Percentiles rank a stretch among this genome's conserved stretches.
phyloP scores from a whole-genome alignment of 2,888 invertebrate species.

The Epistrophella euchroma region DNA sequence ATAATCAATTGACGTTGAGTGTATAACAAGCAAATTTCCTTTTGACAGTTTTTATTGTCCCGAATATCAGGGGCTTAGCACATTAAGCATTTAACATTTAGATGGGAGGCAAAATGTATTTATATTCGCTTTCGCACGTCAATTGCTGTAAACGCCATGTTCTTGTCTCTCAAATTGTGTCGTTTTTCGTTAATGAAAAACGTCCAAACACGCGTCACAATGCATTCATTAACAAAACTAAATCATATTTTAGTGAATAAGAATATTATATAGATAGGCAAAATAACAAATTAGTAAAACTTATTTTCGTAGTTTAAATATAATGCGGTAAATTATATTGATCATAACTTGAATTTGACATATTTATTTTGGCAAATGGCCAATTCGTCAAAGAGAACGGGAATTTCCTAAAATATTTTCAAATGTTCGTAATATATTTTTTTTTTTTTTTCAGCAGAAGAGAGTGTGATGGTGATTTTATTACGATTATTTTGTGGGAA shows the following conservation, averaged over 20 bases:
- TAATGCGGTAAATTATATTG: conserved; percentile 64
- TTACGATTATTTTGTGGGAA: conserved; percentile 53
- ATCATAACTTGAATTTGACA: conserved; percentile 71
- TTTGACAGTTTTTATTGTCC: conserved; percentile 17
- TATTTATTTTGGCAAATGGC: conserved; percentile 67
- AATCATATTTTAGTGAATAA: conserved; percentile 25
- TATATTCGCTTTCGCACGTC: conserved; percentile 53
- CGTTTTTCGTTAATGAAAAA: conserved; percentile 55
- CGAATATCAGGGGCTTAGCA: conserved; percentile 1
- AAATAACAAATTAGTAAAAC: conserved; percentile 61
- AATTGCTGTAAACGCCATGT: conserved; percentile 65
- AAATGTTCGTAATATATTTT: neutral
- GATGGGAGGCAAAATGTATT: conserved; percentile 16
- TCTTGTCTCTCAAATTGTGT: conserved; percentile 53
- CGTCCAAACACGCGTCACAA: conserved; percentile 7
- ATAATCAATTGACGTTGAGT: neutral
- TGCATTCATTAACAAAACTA: conserved; percentile 32
- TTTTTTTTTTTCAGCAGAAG: neutral
- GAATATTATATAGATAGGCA: neutral
- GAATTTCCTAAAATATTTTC: conserved; percentile 54
- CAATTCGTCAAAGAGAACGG: conserved; percentile 63
- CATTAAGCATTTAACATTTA: conserved; percentile 31
- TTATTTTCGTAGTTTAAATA: conserved; percentile 42
- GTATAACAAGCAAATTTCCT: neutral
- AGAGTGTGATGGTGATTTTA: neutral